These are phyloP conservation scores for Caenorhabditis drosophilae DNA, from an alignment of 2,888 invertebrate genomes.

Conservation along the genomic window DNA sequence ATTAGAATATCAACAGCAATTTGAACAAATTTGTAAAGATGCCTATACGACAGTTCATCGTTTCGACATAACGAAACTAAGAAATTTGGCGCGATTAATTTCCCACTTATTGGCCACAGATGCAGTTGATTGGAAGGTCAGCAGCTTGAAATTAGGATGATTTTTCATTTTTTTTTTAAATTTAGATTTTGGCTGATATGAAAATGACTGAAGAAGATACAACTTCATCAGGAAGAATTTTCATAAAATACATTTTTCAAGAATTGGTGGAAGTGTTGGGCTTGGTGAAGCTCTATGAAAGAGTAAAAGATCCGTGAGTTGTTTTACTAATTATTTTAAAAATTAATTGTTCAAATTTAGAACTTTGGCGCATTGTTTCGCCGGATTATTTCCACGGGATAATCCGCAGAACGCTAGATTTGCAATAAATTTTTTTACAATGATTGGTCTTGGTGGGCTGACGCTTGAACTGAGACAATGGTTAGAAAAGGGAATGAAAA, in stretches of 20 bases:
- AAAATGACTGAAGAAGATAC: slow-evolving; percentile 95
- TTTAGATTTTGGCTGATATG: slow-evolving; percentile 82
- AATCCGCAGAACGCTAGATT: slow-evolving; percentile 95
- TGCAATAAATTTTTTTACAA: slow-evolving; percentile 96
- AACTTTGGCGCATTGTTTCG: slow-evolving; percentile 84
- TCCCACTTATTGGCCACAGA: slow-evolving; percentile 94
- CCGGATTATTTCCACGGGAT: slow-evolving; percentile 90
- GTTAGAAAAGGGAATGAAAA: slow-evolving; percentile 53
- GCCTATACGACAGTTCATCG: slow-evolving; percentile 90
- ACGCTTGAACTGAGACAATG: slow-evolving; percentile 75
- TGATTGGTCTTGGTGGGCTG: slow-evolving; percentile 92
- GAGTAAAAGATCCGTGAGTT: slow-evolving; percentile 87
- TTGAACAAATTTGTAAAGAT: slow-evolving; percentile 91
- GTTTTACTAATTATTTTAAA: background rate
- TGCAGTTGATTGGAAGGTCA: slow-evolving; percentile 87
- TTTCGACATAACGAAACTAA: slow-evolving; percentile 89
- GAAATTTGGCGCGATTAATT: slow-evolving; percentile 96
- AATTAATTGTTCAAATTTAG: slow-evolving; percentile 74
- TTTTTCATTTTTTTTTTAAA: background rate
- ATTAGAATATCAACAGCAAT: slow-evolving; percentile 84
- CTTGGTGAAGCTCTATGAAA: slow-evolving; percentile 84
- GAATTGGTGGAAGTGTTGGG: slow-evolving; percentile 97
- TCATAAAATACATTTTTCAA: slow-evolving; percentile 92
- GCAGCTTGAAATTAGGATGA: slow-evolving; percentile 5
- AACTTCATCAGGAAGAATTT: slow-evolving; percentile 93